Conservation (phyloP, 2,888 invertebrate genomes). For the Tetragonula carbonaria region DNA sequence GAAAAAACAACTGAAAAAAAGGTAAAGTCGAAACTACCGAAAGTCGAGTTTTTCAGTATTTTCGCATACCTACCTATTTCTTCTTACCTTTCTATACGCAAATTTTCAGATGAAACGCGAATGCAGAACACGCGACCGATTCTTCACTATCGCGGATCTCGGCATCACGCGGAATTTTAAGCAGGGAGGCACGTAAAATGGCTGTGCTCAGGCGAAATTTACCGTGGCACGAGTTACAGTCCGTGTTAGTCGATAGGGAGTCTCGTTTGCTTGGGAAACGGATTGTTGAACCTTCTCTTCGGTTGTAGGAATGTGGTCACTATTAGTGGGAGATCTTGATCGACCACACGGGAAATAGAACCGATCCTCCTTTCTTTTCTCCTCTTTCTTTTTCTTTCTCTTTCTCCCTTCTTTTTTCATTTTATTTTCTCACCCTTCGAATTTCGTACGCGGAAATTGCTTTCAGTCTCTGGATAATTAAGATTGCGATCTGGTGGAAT, state of each 20-base stretch:
- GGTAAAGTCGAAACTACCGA: no score
- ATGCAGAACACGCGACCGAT: constrained; percentile 34
- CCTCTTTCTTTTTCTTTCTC: background rate
- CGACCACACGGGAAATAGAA: constrained; percentile 25
- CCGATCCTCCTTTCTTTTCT: background rate
- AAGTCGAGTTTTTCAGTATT: background rate
- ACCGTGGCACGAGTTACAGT: constrained; percentile 18
- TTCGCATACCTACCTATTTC: no score
- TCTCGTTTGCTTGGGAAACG: constrained; percentile 19
- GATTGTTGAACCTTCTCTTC: constrained; percentile 13
- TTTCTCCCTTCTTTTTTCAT: no score
- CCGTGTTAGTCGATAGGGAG: constrained; percentile 3
- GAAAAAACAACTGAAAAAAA: no score
- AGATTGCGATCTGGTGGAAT: constrained; percentile 7
- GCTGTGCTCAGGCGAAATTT: constrained; percentile 18
- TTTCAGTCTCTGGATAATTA: background rate
- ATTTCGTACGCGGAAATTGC: constrained; percentile 7
- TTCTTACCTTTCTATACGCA: constrained; percentile 30
- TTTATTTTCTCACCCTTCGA: background rate
- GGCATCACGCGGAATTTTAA: constrained; percentile 38
- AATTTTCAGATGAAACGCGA: background rate
- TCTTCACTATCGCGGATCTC: constrained; percentile 10
- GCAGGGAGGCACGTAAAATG: constrained; percentile 3
- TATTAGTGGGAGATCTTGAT: constrained; percentile 26
- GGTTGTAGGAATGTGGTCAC: constrained; percentile 15